A percentile compares a stretch with the other conserved stretches of the same genome.
phyloP scores from a whole-genome alignment of 2,797 vertebrate genomes.

The Tangara arthus region DNA sequence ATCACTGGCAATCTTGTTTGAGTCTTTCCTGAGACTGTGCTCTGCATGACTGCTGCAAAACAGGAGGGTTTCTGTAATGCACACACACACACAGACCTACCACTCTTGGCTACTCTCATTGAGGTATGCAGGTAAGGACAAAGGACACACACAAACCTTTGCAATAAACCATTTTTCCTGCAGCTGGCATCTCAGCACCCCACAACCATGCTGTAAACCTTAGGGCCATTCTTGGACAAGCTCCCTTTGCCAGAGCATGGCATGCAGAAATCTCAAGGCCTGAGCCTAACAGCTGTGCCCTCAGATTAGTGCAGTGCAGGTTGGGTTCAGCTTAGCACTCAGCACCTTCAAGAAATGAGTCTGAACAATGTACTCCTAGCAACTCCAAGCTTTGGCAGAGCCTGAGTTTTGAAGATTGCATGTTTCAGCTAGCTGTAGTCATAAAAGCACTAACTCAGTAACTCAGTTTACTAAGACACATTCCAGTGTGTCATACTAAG shows the following conservation, averaged over 20 bases:
- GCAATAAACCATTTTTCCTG: neutral
- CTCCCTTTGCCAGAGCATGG: neutral
- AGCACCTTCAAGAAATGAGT: neutral
- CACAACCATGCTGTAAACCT: neutral
- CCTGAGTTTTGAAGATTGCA: neutral
- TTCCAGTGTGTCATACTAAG: neutral
- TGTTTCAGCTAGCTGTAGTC: neutral
- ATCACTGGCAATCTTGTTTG: neutral
- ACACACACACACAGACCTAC: accelerated
- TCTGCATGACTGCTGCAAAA: neutral
- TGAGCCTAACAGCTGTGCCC: neutral
- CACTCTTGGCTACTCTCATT: neutral
- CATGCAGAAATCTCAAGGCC: neutral
- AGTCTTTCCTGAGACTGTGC: neutral
- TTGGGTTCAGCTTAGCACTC: neutral
- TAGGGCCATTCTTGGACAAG: neutral
- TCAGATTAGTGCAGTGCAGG: neutral
- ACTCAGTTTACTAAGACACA: neutral
- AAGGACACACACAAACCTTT: neutral
- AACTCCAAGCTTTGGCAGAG: neutral
- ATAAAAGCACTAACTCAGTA: neutral
- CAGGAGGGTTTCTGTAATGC: neutral
- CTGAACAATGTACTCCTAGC: neutral
- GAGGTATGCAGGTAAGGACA: neutral
- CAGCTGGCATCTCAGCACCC: neutral